These are phyloP conservation scores for Oryzias javanicus DNA, from an alignment of 2,113 vertebrate species.

Conservation along the genomic window DNA sequence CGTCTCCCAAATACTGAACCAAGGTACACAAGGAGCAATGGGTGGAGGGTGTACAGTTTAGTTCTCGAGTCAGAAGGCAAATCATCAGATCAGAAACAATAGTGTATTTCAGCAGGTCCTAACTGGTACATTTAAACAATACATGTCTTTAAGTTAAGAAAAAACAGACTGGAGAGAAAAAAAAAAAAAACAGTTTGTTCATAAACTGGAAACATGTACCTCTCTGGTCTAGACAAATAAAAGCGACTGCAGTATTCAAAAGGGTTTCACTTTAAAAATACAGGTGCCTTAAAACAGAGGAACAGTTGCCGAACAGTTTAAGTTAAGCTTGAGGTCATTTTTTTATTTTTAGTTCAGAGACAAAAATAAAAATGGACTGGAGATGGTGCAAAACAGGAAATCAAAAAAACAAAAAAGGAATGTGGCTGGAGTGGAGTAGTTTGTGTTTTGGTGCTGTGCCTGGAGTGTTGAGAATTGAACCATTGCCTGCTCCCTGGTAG, in stretches of 20 bases:
- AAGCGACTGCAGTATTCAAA: slow-evolving; percentile 64
- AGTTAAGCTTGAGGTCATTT: slow-evolving; percentile 45
- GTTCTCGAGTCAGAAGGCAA: slow-evolving; percentile 51
- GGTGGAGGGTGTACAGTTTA: slow-evolving; percentile 40
- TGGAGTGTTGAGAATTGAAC: slow-evolving; percentile 55
- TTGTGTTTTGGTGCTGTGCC: slow-evolving; percentile 51
- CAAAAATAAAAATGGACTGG: too few species aligned
- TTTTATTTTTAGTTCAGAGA: slow-evolving; percentile 43
- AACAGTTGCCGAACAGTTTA: slow-evolving; percentile 61
- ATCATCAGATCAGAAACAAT: slow-evolving; percentile 51
- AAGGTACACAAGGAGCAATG: slow-evolving; percentile 50
- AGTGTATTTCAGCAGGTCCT: slow-evolving; percentile 69
- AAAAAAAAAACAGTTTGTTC: slow-evolving; percentile 46
- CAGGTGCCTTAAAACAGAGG: slow-evolving; percentile 58
- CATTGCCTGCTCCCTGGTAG: slow-evolving; percentile 40
- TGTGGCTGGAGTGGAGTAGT: slow-evolving; percentile 60
- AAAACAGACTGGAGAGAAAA: slow-evolving; percentile 37
- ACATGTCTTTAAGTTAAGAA: slow-evolving; percentile 65
- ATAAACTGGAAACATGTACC: slow-evolving; percentile 44
- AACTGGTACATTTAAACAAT: slow-evolving; percentile 68
- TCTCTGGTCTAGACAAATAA: slow-evolving; percentile 60
- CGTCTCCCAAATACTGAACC: slow-evolving; percentile 46
- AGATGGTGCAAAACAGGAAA: neutral
- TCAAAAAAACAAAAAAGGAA: slow-evolving; percentile 48
- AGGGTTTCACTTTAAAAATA: slow-evolving; percentile 62